phyloP scores from a whole-genome alignment of 2,797 vertebrate genomes.

The Catostomus latipinnis region DNA sequence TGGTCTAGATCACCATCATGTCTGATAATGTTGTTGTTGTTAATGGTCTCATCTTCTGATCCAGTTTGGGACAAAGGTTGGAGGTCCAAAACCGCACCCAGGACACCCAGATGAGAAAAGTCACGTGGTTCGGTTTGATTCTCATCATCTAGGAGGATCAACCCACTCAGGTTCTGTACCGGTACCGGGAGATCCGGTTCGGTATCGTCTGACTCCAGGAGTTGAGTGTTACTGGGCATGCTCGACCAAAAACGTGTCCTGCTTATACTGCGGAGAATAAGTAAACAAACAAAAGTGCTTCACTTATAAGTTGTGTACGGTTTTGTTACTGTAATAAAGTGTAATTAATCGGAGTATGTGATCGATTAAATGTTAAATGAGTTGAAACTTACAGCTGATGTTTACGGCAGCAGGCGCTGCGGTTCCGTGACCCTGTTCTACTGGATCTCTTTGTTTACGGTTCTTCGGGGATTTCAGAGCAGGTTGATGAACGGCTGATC shows the following conservation, averaged over 20 bases:
- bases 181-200: slow-evolving; percentile 72
- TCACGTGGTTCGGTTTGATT: slow-evolving; percentile 49
- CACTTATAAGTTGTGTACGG: neutral
- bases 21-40: slow-evolving; percentile 61
- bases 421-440: slow-evolving; percentile 34
- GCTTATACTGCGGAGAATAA: slow-evolving; percentile 31
- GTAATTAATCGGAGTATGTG: neutral
- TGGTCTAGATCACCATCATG: slow-evolving; percentile 72
- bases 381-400: slow-evolving; percentile 21
- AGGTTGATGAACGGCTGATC: neutral
- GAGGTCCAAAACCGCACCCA: slow-evolving; percentile 76
- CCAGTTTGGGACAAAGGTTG: slow-evolving; percentile 74
- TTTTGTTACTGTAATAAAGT: neutral
- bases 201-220: slow-evolving; percentile 80
- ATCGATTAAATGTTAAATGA: neutral
- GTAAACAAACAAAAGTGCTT: slow-evolving; percentile 24
- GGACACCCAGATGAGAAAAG: slow-evolving; percentile 69
- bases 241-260: slow-evolving; percentile 51
- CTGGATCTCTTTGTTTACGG: slow-evolving; percentile 43
- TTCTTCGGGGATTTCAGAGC: slow-evolving; percentile 3
- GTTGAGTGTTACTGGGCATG: slow-evolving; percentile 81
- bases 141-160: slow-evolving; percentile 83
- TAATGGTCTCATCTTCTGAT: slow-evolving; percentile 72
- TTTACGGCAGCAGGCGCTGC: slow-evolving; percentile 19
- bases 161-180: slow-evolving; percentile 81